Conservation (phyloP, 2,888 invertebrate species). For the Alloplasta piceator region DNA sequence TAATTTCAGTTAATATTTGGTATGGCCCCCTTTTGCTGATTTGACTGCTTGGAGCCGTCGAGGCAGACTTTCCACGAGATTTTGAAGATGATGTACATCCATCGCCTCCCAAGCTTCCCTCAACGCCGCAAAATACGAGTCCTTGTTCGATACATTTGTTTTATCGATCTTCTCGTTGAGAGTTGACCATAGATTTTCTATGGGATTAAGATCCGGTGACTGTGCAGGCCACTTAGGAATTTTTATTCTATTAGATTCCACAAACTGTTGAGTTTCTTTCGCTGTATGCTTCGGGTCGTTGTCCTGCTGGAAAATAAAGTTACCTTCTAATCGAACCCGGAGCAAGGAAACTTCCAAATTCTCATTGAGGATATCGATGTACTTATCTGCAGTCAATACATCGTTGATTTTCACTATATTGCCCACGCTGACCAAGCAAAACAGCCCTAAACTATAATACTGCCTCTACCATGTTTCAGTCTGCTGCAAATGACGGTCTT, state of each 20-base stretch:
- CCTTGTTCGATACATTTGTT: background rate
- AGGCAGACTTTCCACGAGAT: background rate
- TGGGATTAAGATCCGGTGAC: too few species aligned
- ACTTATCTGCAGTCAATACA: background rate
- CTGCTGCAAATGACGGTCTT: too few species aligned
- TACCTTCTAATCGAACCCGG: background rate
- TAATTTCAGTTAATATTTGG: background rate
- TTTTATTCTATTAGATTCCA: too few species aligned
- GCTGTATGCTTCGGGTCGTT: too few species aligned
- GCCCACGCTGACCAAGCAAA: background rate
- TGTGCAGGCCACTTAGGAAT: too few species aligned
- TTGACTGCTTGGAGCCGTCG: background rate
- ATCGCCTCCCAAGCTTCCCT: background rate
- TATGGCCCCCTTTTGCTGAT: background rate
- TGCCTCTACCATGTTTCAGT: background rate
- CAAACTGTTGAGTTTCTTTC: too few species aligned
- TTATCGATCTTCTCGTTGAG: background rate
- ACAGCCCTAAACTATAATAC: background rate
- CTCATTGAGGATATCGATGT: conserved; percentile 6
- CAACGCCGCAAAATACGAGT: background rate
- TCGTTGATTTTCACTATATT: background rate
- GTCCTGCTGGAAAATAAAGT: conserved; percentile 10
- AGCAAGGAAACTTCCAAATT: background rate
- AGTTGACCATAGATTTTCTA: background rate
- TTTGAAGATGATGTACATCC: background rate